phyloP scores from a whole-genome alignment of 2,797 vertebrate genomes.

The Anomalospiza imberbis region DNA sequence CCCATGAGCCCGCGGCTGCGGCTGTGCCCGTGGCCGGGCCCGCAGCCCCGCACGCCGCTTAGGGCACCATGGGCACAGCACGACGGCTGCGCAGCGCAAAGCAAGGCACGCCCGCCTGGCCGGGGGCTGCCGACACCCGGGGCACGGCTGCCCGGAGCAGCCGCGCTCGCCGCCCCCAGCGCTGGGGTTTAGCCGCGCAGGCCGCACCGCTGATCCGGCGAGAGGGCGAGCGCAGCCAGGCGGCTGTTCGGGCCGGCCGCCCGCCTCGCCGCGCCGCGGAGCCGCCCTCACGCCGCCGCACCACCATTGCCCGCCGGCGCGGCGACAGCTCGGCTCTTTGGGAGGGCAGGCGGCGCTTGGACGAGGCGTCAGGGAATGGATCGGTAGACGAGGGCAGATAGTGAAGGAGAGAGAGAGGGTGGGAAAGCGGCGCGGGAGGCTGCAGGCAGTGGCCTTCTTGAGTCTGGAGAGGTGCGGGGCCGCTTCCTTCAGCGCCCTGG shows the following conservation, averaged over 20 bases:
- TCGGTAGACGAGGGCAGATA: not conserved
- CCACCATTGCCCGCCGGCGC: too few relatives aligned
- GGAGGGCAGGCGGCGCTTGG: not conserved
- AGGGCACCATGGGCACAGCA: not conserved
- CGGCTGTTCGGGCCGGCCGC: too few relatives aligned
- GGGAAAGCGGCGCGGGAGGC: not conserved
- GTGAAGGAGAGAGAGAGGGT: not conserved
- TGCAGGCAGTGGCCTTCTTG: not conserved
- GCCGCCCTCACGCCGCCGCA: not conserved
- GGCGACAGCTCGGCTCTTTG: not conserved
- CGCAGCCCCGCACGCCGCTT: fast-evolving
- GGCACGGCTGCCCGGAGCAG: fast-evolving
- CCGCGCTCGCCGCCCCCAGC: fast-evolving
- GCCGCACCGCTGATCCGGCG: fast-evolving
- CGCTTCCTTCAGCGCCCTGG: fast-evolving
- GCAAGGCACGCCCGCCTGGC: fast-evolving
- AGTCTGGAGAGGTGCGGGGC: not conserved
- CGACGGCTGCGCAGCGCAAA: not conserved
- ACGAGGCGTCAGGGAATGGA: not conserved
- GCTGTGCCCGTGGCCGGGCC: fast-evolving
- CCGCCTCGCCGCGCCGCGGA: not conserved
- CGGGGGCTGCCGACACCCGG: not conserved
- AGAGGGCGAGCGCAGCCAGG: fast-evolving
- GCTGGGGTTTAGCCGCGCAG: not conserved
- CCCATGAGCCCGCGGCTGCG: fast-evolving